phyloP scores from a whole-genome alignment of 2,888 invertebrate species.

The Drosophila barbarae region DNA sequence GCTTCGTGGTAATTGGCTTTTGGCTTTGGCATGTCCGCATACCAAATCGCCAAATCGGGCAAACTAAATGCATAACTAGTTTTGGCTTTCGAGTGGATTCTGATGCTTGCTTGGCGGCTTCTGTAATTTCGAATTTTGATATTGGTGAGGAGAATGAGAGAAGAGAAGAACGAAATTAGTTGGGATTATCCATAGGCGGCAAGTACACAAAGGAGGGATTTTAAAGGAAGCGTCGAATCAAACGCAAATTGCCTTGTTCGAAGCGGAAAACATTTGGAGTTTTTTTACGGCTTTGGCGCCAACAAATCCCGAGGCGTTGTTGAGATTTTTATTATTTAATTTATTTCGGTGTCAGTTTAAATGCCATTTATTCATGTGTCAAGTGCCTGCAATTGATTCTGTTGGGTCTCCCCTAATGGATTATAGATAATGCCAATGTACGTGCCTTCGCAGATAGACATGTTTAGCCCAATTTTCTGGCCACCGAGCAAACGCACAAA shows the following conservation, averaged over 20 bases:
- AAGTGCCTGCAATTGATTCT: constrained; percentile 62
- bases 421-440: constrained; percentile 46
- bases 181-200: constrained; percentile 17
- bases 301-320: constrained; percentile 34
- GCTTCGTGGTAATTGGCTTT: constrained; percentile 66
- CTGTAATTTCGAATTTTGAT: constrained; percentile 5
- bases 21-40: constrained; percentile 35
- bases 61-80: constrained; percentile 45
- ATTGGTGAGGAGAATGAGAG: neutral
- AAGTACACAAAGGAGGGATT: neutral
- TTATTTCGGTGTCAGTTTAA: constrained; percentile 45
- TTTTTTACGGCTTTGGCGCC: constrained; percentile 15
- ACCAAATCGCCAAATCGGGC: constrained; percentile 24
- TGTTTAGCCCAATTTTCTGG: constrained; percentile 41
- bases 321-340: constrained; percentile 42
- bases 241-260: constrained; percentile 27
- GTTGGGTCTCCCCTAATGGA: constrained; percentile 33
- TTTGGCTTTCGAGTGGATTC: constrained; percentile 23
- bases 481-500: constrained; percentile 15
- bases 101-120: constrained; percentile 20
- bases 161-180: constrained; percentile 28
- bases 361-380: constrained; percentile 59
- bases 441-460: constrained; percentile 40
- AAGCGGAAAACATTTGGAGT: constrained; percentile 23
- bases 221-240: constrained; percentile 8